Conservation (phyloP, 2,797 vertebrate species). For the Nyctalus aviator region DNA sequence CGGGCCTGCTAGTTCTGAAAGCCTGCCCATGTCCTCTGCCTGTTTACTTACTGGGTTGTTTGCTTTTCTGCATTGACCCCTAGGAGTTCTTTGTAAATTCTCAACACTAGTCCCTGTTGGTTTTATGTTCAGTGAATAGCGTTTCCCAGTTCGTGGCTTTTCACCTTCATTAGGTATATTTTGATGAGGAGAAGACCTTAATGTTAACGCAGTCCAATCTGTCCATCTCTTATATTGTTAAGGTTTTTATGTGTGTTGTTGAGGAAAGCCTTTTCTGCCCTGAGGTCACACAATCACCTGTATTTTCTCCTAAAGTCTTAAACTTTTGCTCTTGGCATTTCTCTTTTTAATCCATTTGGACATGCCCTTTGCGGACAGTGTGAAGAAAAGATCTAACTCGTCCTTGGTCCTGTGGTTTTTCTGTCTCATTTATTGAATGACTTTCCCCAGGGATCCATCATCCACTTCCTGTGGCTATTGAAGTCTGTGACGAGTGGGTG, state of each 20-base stretch:
- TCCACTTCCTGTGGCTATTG: rapidly evolving
- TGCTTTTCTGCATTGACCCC: neutral
- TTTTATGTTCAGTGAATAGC: neutral
- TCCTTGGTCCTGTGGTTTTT: neutral
- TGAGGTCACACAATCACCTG: neutral
- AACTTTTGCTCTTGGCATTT: neutral
- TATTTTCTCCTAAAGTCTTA: neutral
- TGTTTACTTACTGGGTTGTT: neutral
- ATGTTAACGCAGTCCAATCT: neutral
- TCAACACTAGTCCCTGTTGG: neutral
- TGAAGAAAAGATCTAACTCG: neutral
- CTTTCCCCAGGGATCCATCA: neutral
- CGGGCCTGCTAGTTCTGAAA: neutral
- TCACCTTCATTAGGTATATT: neutral
- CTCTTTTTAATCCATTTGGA: neutral
- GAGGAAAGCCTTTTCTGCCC: neutral
- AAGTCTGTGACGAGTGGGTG: neutral
- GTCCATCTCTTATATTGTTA: neutral
- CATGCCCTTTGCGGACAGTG: neutral
- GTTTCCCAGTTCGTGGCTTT: neutral
- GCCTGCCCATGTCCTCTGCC: neutral
- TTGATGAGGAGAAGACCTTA: neutral
- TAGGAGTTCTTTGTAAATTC: neutral
- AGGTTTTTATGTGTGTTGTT: neutral
- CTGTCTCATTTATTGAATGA: neutral